A percentile compares a stretch with the other conserved stretches of the same genome.
Evolutionary conservation across 2,888 invertebrate species (phyloP).

Genomic region (Lithosia quadra): DNA sequence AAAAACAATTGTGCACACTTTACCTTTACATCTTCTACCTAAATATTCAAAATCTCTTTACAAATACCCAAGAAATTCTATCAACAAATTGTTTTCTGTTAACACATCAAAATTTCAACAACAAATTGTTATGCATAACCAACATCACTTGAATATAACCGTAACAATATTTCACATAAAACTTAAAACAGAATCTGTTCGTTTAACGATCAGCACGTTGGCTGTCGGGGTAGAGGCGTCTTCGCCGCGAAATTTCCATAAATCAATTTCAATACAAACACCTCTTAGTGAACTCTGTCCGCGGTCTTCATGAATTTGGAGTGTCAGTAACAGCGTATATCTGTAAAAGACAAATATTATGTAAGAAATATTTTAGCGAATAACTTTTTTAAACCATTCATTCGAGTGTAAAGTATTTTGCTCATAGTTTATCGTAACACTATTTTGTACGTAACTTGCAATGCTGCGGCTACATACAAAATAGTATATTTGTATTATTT

Average conservation of each 20-base stretch:
- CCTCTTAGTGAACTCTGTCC: constrained; percentile 85
- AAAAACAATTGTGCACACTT: too few species aligned
- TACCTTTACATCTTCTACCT: too few species aligned
- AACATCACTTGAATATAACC: constrained; percentile 22
- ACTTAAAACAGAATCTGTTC: constrained; percentile 64
- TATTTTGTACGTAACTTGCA: too few species aligned
- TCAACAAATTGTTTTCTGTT: neutral
- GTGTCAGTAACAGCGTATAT: constrained; percentile 46
- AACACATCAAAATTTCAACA: neutral
- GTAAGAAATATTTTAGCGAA: too few species aligned
- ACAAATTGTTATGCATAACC: neutral
- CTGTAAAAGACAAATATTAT: too few species aligned
- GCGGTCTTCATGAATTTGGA: constrained; percentile 62
- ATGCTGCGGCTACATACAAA: too few species aligned
- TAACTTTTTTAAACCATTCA: too few species aligned
- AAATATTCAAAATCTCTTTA: neutral
- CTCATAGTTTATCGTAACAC: too few species aligned
- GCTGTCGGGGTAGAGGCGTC: constrained; percentile 71
- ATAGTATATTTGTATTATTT: too few species aligned
- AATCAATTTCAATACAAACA: constrained; percentile 86
- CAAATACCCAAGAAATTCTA: neutral
- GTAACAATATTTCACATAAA: constrained; percentile 37
- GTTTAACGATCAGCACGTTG: constrained; percentile 68
- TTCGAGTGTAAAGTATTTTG: too few species aligned
- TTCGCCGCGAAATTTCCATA: constrained; percentile 82